These are phyloP conservation scores for Gavia stellata DNA, from an alignment of 2,113 vertebrate genomes.

Conservation along the genomic window DNA sequence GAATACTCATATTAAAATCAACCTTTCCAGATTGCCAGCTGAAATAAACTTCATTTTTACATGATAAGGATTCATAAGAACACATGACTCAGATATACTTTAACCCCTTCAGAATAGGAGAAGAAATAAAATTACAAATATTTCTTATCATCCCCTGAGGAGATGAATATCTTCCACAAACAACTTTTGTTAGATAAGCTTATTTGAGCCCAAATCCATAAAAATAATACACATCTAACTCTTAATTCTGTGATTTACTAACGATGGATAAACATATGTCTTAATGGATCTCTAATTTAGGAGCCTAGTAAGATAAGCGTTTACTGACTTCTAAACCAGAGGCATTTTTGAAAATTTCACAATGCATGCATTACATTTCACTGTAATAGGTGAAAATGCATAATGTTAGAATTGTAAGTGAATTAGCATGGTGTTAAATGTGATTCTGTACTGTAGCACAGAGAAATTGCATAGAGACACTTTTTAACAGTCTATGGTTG, in stretches of 20 bases:
- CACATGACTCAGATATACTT: background rate
- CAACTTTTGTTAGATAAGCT: background rate
- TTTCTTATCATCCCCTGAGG: background rate
- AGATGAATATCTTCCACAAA: background rate
- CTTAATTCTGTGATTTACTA: background rate
- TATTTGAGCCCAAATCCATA: background rate
- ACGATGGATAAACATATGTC: background rate
- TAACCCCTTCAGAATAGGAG: background rate
- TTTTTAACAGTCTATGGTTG: background rate
- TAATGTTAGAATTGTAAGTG: background rate
- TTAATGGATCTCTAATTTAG: background rate
- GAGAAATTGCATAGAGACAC: background rate
- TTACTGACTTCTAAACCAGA: background rate
- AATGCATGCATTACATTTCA: background rate
- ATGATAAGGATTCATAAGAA: background rate
- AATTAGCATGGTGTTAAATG: background rate
- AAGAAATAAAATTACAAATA: background rate
- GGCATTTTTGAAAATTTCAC: background rate
- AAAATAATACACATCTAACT: background rate
- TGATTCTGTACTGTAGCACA: background rate
- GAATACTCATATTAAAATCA: background rate
- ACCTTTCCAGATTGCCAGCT: background rate
- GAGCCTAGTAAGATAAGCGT: background rate
- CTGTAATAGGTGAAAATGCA: background rate
- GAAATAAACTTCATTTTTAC: background rate